Evolutionary conservation across 2,888 invertebrate genomes (phyloP).

Genomic region (Schizaphis graminum): DNA sequence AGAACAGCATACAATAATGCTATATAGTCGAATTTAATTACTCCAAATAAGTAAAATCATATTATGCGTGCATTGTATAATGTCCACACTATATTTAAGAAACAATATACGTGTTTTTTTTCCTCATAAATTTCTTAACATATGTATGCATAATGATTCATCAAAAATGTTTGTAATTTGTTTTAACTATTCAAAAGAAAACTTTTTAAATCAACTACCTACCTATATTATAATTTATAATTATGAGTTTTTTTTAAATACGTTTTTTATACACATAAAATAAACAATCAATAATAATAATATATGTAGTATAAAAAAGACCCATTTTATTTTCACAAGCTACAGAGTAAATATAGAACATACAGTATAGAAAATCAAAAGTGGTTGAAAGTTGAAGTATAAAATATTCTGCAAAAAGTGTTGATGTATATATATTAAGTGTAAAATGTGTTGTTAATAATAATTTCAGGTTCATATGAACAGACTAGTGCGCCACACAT

Average conservation of each 20-base stretch:
- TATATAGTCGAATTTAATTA: slow-evolving; percentile 34
- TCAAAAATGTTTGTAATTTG: background rate
- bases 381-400: background rate
- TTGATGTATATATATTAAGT: background rate
- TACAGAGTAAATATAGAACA: background rate
- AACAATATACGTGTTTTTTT: slow-evolving; percentile 13
- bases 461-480: background rate
- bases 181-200: background rate
- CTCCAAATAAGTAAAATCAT: slow-evolving; percentile 37
- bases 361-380: background rate
- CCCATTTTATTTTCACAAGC: background rate
- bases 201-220: background rate
- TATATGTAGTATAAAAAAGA: background rate
- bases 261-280: background rate
- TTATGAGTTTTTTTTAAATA: background rate
- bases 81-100: background rate
- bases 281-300: background rate
- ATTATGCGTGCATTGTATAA: background rate
- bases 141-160: slow-evolving; percentile 30
- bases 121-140: background rate
- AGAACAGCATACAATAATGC: background rate
- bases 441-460: background rate
- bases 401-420: background rate
- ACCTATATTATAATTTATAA: background rate
- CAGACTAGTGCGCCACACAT: background rate